Conservation (phyloP, 2,797 vertebrate genomes). For the Neostethus bicornis region DNA sequence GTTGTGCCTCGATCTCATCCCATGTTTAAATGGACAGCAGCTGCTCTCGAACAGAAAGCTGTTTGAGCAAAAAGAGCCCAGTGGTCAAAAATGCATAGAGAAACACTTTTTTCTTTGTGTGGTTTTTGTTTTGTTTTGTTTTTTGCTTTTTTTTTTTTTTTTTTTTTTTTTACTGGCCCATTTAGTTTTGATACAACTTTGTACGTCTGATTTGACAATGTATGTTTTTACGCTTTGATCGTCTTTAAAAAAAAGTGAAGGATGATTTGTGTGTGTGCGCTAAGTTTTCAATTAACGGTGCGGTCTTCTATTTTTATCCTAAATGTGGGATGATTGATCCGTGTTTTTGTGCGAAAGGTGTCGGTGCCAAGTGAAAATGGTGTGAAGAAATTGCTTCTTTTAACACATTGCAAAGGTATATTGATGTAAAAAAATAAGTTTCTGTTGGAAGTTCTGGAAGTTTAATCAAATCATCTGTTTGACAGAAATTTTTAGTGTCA, state of each 20-base stretch:
- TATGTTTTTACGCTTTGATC: constrained; percentile 48
- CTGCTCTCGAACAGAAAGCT: constrained; percentile 73
- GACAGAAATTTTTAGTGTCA: too few species aligned
- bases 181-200: constrained; percentile 38
- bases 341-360: constrained; percentile 2
- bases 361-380: constrained; percentile 2
- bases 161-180: constrained; percentile 12
- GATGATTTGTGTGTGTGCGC: constrained; percentile 14
- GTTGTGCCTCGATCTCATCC: constrained; percentile 31
- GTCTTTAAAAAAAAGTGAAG: constrained; percentile 7
- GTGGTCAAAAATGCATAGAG: constrained; percentile 83
- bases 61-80: constrained; percentile 82
- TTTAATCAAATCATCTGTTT: too few species aligned
- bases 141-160: constrained; percentile 52
- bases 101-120: constrained; percentile 60
- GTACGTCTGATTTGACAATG: constrained; percentile 54
- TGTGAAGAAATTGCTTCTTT: background rate
- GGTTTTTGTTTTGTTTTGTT: constrained; percentile 44
- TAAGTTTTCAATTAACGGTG: constrained; percentile 1
- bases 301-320: constrained; percentile 15
- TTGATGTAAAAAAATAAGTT: too few species aligned
- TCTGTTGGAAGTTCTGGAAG: too few species aligned
- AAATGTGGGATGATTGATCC: constrained; percentile 9
- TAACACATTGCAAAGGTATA: background rate
- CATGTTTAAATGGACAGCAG: constrained; percentile 65